Evolutionary conservation across 2,113 vertebrate genomes (phyloP).

Genomic region (Ptilonorhynchus violaceus): DNA sequence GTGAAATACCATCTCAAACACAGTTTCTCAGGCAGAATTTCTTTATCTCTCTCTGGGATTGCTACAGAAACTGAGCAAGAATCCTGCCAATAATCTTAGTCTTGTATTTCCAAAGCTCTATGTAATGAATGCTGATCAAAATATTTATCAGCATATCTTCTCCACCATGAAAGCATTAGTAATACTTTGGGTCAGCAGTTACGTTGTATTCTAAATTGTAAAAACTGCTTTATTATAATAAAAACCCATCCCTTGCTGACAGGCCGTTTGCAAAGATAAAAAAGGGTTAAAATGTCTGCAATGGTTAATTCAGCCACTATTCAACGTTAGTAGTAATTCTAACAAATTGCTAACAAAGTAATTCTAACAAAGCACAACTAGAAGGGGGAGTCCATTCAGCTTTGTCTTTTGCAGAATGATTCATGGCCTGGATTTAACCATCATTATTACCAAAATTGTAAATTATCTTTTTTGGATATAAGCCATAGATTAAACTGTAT

Average conservation of each 20-base stretch:
- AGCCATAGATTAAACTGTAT: neutral
- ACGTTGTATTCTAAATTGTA: neutral
- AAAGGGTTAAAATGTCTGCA: neutral
- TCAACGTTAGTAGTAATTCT: neutral
- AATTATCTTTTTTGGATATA: neutral
- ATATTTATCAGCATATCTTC: neutral
- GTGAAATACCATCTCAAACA: neutral
- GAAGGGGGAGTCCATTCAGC: neutral
- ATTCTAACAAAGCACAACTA: neutral
- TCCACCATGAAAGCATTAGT: neutral
- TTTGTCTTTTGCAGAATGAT: neutral
- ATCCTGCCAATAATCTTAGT: neutral
- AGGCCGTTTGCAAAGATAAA: neutral
- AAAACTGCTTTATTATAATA: neutral
- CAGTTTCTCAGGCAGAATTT: neutral
- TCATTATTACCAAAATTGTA: neutral
- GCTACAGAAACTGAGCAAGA: neutral
- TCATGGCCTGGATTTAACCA: neutral
- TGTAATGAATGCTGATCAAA: neutral
- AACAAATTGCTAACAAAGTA: neutral
- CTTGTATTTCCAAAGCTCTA: neutral
- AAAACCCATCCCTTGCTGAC: neutral
- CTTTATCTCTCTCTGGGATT: neutral
- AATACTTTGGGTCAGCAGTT: neutral
- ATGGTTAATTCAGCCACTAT: neutral